Conservation (phyloP, 2,113 vertebrate genomes). For the Eclectus roratus region DNA sequence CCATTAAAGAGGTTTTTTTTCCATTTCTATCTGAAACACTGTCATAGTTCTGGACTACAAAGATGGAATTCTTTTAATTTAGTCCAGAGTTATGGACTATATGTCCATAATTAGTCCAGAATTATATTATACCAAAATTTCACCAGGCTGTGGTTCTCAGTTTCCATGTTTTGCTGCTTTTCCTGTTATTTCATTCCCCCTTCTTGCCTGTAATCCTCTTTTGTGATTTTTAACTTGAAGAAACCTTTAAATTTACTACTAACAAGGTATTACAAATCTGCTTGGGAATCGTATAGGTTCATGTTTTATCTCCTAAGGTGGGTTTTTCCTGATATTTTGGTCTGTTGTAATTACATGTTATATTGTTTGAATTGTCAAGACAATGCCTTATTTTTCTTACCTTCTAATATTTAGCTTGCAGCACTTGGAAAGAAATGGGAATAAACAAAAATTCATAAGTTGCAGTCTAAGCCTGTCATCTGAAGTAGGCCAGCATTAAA, state of each 20-base stretch:
- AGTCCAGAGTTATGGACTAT: neutral
- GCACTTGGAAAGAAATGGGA: neutral
- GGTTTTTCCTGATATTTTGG: neutral
- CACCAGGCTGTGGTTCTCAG: neutral
- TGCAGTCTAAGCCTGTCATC: neutral
- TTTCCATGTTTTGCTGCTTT: neutral
- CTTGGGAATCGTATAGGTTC: neutral
- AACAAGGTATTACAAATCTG: neutral
- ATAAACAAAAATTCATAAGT: slow-evolving; percentile 2
- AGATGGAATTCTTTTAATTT: neutral
- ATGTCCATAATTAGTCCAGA: neutral
- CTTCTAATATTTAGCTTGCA: neutral
- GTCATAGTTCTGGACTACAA: neutral
- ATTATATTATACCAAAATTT: neutral
- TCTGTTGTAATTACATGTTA: neutral
- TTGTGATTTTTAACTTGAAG: neutral
- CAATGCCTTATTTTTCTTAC: neutral
- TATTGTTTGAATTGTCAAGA: neutral
- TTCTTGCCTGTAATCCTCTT: neutral
- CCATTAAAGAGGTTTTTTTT: neutral
- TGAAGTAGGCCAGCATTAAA: slow-evolving; percentile 9
- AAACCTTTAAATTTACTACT: neutral
- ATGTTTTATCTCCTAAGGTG: neutral
- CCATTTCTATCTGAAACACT: neutral
- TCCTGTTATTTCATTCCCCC: neutral